Evolutionary conservation across 2,113 vertebrate genomes (phyloP), one percentile per base, ranked within the genome.

Genomic region (Epinephelus fuscoguttatus): DNA sequence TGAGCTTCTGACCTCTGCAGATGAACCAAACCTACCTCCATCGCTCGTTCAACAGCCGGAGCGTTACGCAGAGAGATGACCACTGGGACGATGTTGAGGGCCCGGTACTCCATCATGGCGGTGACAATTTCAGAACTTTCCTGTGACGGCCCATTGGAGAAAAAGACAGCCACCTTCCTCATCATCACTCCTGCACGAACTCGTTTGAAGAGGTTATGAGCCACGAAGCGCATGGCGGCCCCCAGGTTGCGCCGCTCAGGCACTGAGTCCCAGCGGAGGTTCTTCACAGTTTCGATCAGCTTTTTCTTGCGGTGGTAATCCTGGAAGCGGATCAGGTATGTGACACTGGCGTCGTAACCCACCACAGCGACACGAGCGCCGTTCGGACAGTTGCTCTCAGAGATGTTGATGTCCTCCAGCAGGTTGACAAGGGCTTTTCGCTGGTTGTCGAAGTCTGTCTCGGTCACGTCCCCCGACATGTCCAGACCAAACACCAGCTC

Each of bases 401-500:
- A 92, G 19, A 98, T 92, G 72, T 91, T 82, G 21, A 97, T n/a
- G 6, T 84, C 89, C 49, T 93, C 90, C 89, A 98, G 78, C 87
- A 98, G 80, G 18, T 91, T 86, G 0, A 91, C 68, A 30, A 96
- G 86, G 33, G 93, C 91, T 6, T 57, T 76, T 33, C 93, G 96
- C 95, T 97, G 97, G 71, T 92, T 93, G 85, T 96, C 93, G 53
- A 98, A 97, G 21, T 87, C 86, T 21, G 27, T 30, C n/a, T 75
- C 62, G 0, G 89, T 89, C 81, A 97, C 93, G 0, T 94, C 95
- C 0, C 81, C 89, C 4, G 97, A 97, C 95, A 96, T 95, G 84
- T 98, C 97, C 33, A 98, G 88, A 37, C 94, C 96, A 37, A 99
- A 96, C 49, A 96, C 96, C 92, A 97, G 91, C 89, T 98, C 97